These are phyloP conservation scores for Cyclopterus lumpus DNA, from an alignment of 2,797 vertebrate genomes.

Conservation along the genomic window DNA sequence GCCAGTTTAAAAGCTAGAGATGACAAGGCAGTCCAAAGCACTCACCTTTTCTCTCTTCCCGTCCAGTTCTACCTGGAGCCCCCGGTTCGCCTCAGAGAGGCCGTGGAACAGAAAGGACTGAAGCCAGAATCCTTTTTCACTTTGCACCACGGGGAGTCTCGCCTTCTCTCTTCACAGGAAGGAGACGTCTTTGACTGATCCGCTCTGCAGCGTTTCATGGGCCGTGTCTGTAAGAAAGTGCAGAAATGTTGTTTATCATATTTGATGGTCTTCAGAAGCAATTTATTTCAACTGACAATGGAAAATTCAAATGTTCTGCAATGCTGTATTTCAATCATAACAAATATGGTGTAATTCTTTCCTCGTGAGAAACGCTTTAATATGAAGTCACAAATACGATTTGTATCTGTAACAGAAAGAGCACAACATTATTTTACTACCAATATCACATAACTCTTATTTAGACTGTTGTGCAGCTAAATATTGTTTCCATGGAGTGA, in stretches of 20 bases:
- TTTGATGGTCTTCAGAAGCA: background rate
- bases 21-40: background rate
- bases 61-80: slow-evolving; percentile 93
- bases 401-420: background rate
- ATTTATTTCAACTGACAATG: background rate
- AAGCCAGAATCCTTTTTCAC: slow-evolving; percentile 91
- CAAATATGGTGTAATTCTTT: background rate
- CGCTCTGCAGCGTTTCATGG: background rate
- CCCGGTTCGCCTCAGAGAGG: slow-evolving; percentile 87
- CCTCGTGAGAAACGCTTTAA: background rate
- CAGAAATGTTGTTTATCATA: slow-evolving; percentile 5
- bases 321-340: background rate
- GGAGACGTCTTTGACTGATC: slow-evolving; percentile 79
- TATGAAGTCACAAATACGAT: background rate
- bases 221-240: slow-evolving; percentile 22
- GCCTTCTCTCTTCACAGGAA: slow-evolving; percentile 77
- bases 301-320: slow-evolving; percentile 1
- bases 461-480: slow-evolving; percentile 9
- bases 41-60: background rate
- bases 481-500: background rate
- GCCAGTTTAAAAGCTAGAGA: background rate
- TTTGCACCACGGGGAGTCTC: slow-evolving; percentile 92
- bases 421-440: background rate
- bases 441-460: background rate
- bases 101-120: slow-evolving; percentile 88